Base-by-base conservation (phyloP, 2,888 invertebrate genomes). In the Cyaniris semiargus region DNA sequence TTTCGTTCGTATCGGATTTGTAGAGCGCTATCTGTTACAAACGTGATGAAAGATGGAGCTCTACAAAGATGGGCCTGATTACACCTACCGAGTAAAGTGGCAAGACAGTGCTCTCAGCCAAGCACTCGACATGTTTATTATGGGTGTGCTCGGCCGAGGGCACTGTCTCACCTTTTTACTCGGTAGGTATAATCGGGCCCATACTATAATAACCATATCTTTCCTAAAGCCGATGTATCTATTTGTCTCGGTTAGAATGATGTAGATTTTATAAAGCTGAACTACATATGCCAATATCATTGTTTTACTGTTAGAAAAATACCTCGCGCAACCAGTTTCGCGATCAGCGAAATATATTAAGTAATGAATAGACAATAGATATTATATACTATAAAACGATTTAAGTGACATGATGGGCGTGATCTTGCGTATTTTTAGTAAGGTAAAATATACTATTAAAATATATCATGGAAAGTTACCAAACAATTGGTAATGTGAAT, bases 261-360 rank as follows among this genome's bases (percentile, higher is more conserved):
- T 58, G 13, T 66, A 27, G 15, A 5, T 31, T 66, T 66, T 13
- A 13, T 31, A 27, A 13, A 5, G 21, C 66, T 15, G 6, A 18
- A 66, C 15, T 31, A 66, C 66, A 66, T 66, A 27, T 66, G 66
- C 31, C 66, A 66, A 66, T 66, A 66, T 66, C 66, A 66, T 27
- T 66, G 13, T 27, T 66, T 66, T 66, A 27, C 18, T 27, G 13
- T 15, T 27, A 4, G 60, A 13, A 23, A 10, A 13, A 21, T 13
- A 15, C 5, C 23, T 66, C 66, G 66, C 66, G 66, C 66, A 66
- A 66, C 66, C 66, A 66, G 66, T 66, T 23, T 60, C 23, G 18
- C 27, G 66, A 7, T 66, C 27, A 15, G 27, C 66, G 5, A 66
- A 66, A 31, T 27, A 27, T 23, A n/a, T n/a, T n/a, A 23, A 66